Base-by-base conservation (phyloP, 2,113 vertebrate genomes). In the Plectropomus leopardus region DNA sequence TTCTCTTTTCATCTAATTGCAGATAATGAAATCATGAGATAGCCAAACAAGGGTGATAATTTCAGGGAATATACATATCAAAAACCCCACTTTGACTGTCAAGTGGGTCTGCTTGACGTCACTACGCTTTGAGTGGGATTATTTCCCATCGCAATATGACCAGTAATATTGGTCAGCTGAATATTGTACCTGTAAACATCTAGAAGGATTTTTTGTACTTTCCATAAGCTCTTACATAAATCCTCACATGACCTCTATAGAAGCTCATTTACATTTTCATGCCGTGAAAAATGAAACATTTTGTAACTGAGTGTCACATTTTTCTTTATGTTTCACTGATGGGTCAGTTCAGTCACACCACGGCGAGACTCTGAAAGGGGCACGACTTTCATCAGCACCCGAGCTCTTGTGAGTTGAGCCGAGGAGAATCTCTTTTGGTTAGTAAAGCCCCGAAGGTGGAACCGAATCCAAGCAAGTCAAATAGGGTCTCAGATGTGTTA, bases 1-100 rank as follows among this genome's bases (percentile, higher is more conserved):
- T 93, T 93, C 87, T 88, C 85, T 92, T 91, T 80, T 89, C 59
- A 77, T 89, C 51, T 94, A 92, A 93, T 92, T 88, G 93, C 84
- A 80, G 85, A 89, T 92, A 92, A 91, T 91, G 73, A 92, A 84
- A 86, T 86, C 87, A 83, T 40, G 74, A 89, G 75, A 81, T 86
- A 50, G 72, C 72, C 65, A 88, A 64, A 91, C 85, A 90, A 84
- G 84, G 85, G 84, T 66, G 82, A 90, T 88, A 72, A 92, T 88
- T 91, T 84, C 59, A 65, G 50, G 30, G 48, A 79, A 89, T 90
- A 92, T 91, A 76, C 87, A 92, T 93, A 92, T 92, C 76, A 92
- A 92, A 92, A 91, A 87, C 82, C 74, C 82, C 69, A 44, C 72
- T 78, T 34, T 68, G 57, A 80, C 71, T 59, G 48, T 83, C 69